These are phyloP conservation scores for Epistrophe eligans DNA, from an alignment of 2,888 invertebrate species.

Conservation along the genomic window DNA sequence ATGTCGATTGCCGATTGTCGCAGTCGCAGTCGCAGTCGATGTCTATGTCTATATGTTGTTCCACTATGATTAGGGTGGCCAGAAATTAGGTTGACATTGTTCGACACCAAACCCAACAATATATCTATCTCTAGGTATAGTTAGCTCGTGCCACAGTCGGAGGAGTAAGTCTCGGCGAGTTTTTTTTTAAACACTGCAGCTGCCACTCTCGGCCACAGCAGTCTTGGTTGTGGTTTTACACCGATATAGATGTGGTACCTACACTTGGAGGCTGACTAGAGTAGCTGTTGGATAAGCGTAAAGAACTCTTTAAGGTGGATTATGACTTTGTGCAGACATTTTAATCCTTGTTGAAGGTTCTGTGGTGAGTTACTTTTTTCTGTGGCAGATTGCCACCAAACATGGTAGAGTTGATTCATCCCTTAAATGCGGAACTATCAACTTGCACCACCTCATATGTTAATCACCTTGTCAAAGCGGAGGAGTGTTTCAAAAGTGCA, in stretches of 20 bases:
- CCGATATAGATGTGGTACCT: constrained; percentile 17
- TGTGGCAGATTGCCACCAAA: constrained; percentile 5
- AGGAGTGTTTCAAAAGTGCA: constrained; percentile 42
- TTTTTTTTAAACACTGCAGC: constrained; percentile 27
- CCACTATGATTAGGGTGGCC: constrained; percentile 73
- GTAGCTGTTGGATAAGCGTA: constrained; percentile 45
- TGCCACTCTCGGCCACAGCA: not conserved
- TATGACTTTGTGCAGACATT: constrained; percentile 61
- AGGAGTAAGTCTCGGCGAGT: not conserved
- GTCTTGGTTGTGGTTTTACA: constrained; percentile 17
- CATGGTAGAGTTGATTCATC: constrained; percentile 42
- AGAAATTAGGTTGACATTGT: constrained; percentile 75
- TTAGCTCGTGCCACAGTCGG: constrained; percentile 60
- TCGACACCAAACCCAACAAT: constrained; percentile 71
- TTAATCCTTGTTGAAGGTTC: constrained; percentile 68
- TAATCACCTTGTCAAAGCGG: constrained; percentile 35
- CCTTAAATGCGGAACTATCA: constrained; percentile 59
- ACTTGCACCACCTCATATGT: not conserved
- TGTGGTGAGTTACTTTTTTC: constrained; percentile 26
- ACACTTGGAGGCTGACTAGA: constrained; percentile 37
- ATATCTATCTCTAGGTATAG: constrained; percentile 17
- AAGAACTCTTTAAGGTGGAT: constrained; percentile 43
- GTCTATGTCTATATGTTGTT: constrained; percentile 56
- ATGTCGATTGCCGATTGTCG: constrained; percentile 45
- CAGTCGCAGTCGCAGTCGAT: not conserved